phyloP scores from a whole-genome alignment of 2,113 vertebrate genomes.

The Bufo bufo region DNA sequence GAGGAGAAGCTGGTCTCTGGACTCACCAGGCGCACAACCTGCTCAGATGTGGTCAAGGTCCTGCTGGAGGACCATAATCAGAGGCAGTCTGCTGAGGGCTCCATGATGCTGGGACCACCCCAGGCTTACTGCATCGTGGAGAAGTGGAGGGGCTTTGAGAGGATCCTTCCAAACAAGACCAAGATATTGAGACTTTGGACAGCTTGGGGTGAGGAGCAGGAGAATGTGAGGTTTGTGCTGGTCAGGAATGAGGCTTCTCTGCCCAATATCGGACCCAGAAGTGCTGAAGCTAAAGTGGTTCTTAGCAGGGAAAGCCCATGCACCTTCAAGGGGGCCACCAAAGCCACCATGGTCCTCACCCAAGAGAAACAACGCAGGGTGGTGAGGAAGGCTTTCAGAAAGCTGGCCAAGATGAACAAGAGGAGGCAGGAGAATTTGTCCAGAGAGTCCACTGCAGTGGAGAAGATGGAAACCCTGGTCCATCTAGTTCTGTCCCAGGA shows the following conservation, averaged over 20 bases:
- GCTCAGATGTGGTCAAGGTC: conserved; percentile 87
- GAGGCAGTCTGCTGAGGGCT: conserved; percentile 63
- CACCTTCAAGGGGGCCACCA: conserved; percentile 66
- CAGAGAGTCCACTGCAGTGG: conserved; percentile 73
- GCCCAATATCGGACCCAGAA: conserved; percentile 79
- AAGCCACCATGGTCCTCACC: conserved; percentile 68
- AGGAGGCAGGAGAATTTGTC: conserved; percentile 71
- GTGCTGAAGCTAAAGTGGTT: conserved; percentile 91
- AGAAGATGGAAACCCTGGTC: conserved; percentile 90
- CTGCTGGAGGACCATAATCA: conserved; percentile 81
- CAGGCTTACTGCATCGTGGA: conserved; percentile 89
- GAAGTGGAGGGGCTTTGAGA: conserved; percentile 92
- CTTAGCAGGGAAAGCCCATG: conserved; percentile 81
- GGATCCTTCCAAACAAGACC: conserved; percentile 88
- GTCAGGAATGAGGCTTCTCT: conserved; percentile 84
- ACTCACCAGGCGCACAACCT: conserved; percentile 88
- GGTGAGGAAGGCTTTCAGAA: conserved; percentile 92
- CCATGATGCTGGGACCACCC: conserved; percentile 82
- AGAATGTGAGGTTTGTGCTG: conserved; percentile 88
- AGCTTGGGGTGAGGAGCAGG: conserved; percentile 90
- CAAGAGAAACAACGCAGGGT: conserved; percentile 88
- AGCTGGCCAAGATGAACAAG: conserved; percentile 90
- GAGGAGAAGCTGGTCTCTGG: conserved; percentile 92
- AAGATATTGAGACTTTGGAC: conserved; percentile 88
- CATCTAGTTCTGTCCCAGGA: conserved; percentile 94